phyloP scores from a whole-genome alignment of 2,113 vertebrate genomes.

The Tylochromis polylepis region DNA sequence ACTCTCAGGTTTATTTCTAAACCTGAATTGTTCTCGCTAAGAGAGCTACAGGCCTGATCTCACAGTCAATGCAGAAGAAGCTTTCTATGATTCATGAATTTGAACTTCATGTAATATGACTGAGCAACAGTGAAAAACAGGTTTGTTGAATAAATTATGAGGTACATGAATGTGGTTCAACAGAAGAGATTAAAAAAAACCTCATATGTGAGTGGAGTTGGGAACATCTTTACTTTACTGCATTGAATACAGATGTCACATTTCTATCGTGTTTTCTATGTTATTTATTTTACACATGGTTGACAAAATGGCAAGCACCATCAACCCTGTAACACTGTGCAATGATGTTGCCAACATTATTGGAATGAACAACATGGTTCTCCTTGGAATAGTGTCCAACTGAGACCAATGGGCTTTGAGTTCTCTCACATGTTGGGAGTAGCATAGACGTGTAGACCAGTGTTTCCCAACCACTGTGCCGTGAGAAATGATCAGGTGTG shows the following conservation, averaged over 20 bases:
- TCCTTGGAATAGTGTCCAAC: neutral
- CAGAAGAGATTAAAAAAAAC: neutral
- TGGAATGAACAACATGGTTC: neutral
- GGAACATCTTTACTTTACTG: neutral
- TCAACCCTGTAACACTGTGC: neutral
- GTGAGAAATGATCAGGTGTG: too few species aligned
- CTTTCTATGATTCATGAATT: neutral
- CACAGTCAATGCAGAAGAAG: neutral
- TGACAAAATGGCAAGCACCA: neutral
- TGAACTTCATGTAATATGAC: neutral
- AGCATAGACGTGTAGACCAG: neutral
- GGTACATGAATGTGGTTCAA: neutral
- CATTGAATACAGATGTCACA: neutral
- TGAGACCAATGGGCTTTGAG: neutral
- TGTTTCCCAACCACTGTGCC: too few species aligned
- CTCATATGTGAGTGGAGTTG: neutral
- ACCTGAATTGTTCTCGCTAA: neutral
- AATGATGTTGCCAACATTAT: neutral
- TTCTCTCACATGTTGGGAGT: neutral
- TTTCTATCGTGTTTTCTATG: neutral
- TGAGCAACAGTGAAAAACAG: neutral
- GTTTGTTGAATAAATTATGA: neutral
- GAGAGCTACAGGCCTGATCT: accelerated
- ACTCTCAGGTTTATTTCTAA: neutral
- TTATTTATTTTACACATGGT: neutral